A percentile compares a stretch with the other conserved stretches of the same genome.
phyloP scores from a whole-genome alignment of 1,140 invertebrate genomes.

The Parasteatoda tepidariorum region DNA sequence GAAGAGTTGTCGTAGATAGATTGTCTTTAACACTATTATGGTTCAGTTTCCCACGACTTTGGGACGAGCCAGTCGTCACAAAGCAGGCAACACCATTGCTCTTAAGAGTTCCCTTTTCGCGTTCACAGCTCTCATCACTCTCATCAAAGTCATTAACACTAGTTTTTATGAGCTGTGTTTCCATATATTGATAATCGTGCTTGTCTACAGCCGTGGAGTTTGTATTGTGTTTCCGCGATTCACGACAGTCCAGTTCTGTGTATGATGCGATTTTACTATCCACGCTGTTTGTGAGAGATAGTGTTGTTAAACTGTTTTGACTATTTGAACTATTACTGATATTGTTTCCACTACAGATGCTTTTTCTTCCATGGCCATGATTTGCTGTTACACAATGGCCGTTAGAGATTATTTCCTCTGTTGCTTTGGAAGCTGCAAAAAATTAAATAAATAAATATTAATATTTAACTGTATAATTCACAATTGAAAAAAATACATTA shows the following conservation, averaged over 20 bases:
- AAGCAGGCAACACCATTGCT: slow-evolving; percentile 50
- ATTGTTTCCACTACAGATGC: slow-evolving; percentile 41
- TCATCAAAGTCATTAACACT: slow-evolving; percentile 73
- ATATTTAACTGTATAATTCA: background rate
- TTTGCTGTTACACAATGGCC: slow-evolving; percentile 51
- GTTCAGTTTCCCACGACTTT: slow-evolving; percentile 28
- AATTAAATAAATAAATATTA: too few relatives aligned
- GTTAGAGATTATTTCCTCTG: slow-evolving; percentile 62
- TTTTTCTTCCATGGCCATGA: slow-evolving; percentile 52
- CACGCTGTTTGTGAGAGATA: slow-evolving; percentile 4
- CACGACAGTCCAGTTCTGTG: slow-evolving; percentile 51
- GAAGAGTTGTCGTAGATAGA: slow-evolving; percentile 67
- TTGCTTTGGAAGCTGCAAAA: slow-evolving; percentile 47
- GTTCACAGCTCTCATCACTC: slow-evolving; percentile 63
- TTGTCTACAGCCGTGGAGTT: slow-evolving; percentile 61
- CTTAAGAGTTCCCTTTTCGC: slow-evolving; percentile 48
- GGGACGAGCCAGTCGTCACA: slow-evolving; percentile 43
- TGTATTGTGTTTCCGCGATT: slow-evolving; percentile 53
- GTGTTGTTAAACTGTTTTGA: slow-evolving; percentile 36
- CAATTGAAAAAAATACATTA: too few relatives aligned
- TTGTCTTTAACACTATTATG: slow-evolving; percentile 61
- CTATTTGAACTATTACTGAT: background rate
- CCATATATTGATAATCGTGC: slow-evolving; percentile 65
- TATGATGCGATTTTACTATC: slow-evolving; percentile 38
- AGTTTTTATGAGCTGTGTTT: slow-evolving; percentile 57